Evolutionary conservation across 2,888 invertebrate species (phyloP), one percentile per base, ranked within the genome.

Genomic region (Oeneis ivallda): DNA sequence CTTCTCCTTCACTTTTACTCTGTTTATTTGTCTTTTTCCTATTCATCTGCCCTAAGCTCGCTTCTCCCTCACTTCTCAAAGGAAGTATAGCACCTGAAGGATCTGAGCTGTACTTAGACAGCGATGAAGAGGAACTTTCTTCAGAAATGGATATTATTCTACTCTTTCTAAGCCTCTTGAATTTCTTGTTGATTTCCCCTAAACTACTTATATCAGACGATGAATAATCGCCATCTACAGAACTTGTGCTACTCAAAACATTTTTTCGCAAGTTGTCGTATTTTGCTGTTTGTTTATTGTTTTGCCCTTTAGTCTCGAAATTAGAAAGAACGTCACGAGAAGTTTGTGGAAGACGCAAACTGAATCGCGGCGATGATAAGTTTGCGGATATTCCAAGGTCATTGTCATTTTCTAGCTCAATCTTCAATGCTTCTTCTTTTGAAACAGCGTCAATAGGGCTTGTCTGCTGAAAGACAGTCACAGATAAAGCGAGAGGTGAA

Each of bases 191-290:
- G 1, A 91, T 76, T 79, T 92, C 89, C 19, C 92, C 92, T 71
- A 90, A 79, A 72, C 92, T 92, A 71, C 89, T 89, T n/a, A 91
- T 76, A 68, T 90, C 91, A 45, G 91, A 87, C 1, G 89, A 89
- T 4, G 84, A 84, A 68, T 81, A 81, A 56, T 86, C 86, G n/a
- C 79, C 86, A 53, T 89, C 89, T 19, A 79, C 68, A 0, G 90
- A 89, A 75, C 86, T 89, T 0, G 89, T 84, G 73, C 87, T 88
- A 62, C 74, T 81, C 9, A 70, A 7, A 32, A 64, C 34, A 69
- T 15, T 66, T 71, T 71, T 79, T 76, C 43, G 70, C 74, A 65
- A 71, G 72, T 79, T 41, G 26, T 63, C 62, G 56, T 64, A 60
- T 70, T 65, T 71, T 2, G 26, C 3, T 10, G 3, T 2, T n/a